Base-by-base conservation (phyloP, 2,888 invertebrate genomes). In the Drosophila mercatorum region DNA sequence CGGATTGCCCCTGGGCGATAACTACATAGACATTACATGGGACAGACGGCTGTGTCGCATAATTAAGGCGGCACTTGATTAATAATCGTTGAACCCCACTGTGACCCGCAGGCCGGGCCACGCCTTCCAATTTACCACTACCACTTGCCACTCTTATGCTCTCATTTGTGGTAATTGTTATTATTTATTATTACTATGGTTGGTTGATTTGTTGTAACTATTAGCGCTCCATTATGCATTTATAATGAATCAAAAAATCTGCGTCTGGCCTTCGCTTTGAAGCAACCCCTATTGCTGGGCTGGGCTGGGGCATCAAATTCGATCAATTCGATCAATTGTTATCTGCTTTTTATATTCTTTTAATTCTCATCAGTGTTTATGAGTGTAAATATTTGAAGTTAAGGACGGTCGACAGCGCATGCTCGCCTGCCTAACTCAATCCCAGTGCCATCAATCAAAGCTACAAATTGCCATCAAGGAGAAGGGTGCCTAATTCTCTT, bases 31-130 rank as follows among this genome's bases (percentile, higher is more conserved):
- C 49, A 38, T 73, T 74, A 80, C 78, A 81, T 59, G 66, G 52
- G 8, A 44, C 46, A 47, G 36, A 44, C 46, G 47, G 36, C 26
- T 60, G 44, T 61, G 60, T 55, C 69, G 72, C 74, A 89, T 88
- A 90, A 82, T 85, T 88, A 79, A 78, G 71, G 77, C 67, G 77
- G 78, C 78, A 72, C 74, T 89, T 89, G 83, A 89, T 91, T 89
- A 91, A 89, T 84, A 81, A 83, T 85, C 78, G 74, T 88, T 90
- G 90, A 90, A 88, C 90, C 70, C 66, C 46, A 31, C 26, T 26
- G 47, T 75, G 87, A 82, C 86, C 82, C 86, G 71, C 81, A 83
- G 58, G 8, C 49, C 28, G 11, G 8, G 36, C 69, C 73, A 79
- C 80, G 80, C 78, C 80, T 61, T 57, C 79, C 60, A 74, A 74